Evolutionary conservation across 1,140 invertebrate genomes (phyloP), one percentile per base, ranked within the genome.

Genomic region (Telenomus remus): DNA sequence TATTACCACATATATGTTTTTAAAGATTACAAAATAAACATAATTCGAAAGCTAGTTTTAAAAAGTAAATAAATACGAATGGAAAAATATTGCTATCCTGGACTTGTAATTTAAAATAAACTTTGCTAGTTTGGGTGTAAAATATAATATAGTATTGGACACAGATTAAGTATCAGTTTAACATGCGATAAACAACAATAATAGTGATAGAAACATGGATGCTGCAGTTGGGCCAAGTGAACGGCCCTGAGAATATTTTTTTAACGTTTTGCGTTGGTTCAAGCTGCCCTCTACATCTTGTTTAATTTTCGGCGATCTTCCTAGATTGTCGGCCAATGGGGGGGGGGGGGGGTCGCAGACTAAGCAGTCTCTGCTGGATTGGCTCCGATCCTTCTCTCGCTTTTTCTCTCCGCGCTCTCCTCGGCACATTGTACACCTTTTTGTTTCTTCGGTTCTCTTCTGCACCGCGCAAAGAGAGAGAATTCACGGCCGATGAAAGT

Each of bases 221-320:
- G 19, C 19, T 27, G 19, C 2, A 1, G 19, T 1, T 6, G 6
- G 19, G 19, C 19, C 6, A 39, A 2, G 37, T 3, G 34, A 55
- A 82, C 82, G 80, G 76, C 75, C 82, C 83, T 83, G 83, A 60
- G 48, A 61, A 61, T 81, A 83, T 75, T 66, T 84, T 84, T 84
- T 83, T 82, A 83, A 82, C 78, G 79, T 80, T 84, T 70, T 80
- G 76, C 79, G 71, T 61, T 78, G 73, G 68, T 65, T 56, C 59
- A 12, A n/a, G 42, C 82, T 81, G 86, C 85, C 86, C 85, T 87
- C 86, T 88, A 79, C 80, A 64, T 63, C 39, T 57, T 80, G 85
- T 81, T 70, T 76, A 80, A 86, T 81, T 81, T 83, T 81, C 78
- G 84, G 75, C 77, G 72, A 84, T 83, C 76, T 69, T 68, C 71